phyloP scores from a whole-genome alignment of 2,888 invertebrate genomes.

The Cenopis cana region DNA sequence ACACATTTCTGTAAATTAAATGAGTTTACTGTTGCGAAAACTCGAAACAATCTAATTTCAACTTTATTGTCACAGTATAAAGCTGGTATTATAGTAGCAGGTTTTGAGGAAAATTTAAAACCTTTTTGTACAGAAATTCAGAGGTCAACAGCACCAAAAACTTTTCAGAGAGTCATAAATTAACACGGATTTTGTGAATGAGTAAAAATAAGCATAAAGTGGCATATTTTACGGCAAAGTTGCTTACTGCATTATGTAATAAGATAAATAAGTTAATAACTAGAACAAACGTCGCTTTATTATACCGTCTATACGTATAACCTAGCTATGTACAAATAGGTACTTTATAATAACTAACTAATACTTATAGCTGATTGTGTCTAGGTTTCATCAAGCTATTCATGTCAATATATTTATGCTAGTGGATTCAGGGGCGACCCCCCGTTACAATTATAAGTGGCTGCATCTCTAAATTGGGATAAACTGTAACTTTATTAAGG shows the following conservation, averaged over 20 bases:
- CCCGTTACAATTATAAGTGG: too few relatives aligned
- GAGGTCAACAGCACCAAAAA: slow-evolving; percentile 50
- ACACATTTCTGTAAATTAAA: not conserved
- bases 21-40: not conserved
- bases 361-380: too few relatives aligned
- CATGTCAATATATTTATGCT: too few relatives aligned
- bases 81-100: not conserved
- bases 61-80: not conserved
- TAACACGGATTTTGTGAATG: slow-evolving; percentile 6
- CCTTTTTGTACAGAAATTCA: slow-evolving; percentile 38
- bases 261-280: too few relatives aligned
- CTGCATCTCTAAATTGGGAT: too few relatives aligned
- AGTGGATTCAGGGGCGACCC: too few relatives aligned
- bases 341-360: too few relatives aligned
- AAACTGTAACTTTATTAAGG: too few relatives aligned
- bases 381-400: too few relatives aligned
- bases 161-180: slow-evolving; percentile 18
- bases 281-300: too few relatives aligned
- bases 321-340: too few relatives aligned
- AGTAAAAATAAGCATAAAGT: not conserved
- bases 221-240: slow-evolving; percentile 1
- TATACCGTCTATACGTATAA: too few relatives aligned
- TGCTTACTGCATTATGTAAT: not conserved
- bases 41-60: not conserved
- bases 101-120: not conserved